phyloP scores from a whole-genome alignment of 2,888 invertebrate genomes.

The Syrista parreyssii region DNA sequence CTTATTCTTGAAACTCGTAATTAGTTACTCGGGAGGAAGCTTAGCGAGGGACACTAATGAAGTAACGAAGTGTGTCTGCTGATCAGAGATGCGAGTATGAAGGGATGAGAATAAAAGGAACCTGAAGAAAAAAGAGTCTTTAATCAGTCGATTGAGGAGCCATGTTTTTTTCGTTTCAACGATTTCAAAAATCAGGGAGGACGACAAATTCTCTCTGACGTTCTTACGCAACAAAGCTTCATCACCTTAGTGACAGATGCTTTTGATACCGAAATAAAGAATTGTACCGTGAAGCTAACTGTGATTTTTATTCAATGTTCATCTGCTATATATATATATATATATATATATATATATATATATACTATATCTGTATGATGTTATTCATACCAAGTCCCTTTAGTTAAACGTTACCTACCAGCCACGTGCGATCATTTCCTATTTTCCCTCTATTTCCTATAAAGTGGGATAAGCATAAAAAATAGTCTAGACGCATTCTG shows the following conservation, averaged over 20 bases:
- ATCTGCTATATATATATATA: background rate
- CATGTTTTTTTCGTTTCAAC: background rate
- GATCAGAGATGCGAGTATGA: background rate
- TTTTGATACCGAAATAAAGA: background rate
- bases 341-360: too few species aligned
- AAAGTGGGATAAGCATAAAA: slow-evolving; percentile 52
- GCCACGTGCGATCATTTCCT: background rate
- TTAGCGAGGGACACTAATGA: background rate
- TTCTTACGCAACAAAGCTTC: background rate
- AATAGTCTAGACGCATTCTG: slow-evolving; percentile 56
- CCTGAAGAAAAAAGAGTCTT: background rate
- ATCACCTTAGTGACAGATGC: background rate
- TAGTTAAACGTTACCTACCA: background rate
- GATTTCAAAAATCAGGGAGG: background rate
- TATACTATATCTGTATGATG: background rate
- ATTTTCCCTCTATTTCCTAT: slow-evolving; percentile 43
- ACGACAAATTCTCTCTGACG: background rate
- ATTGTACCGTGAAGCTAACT: background rate
- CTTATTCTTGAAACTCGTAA: background rate
- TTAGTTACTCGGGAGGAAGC: background rate
- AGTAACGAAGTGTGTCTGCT: slow-evolving; percentile 18
- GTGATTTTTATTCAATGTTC: background rate
- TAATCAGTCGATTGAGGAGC: slow-evolving; percentile 16
- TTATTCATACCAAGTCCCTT: background rate
- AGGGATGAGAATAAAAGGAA: background rate